Evolutionary conservation across 2,113 vertebrate species (phyloP).

Genomic region (Coreoperca whiteheadi): DNA sequence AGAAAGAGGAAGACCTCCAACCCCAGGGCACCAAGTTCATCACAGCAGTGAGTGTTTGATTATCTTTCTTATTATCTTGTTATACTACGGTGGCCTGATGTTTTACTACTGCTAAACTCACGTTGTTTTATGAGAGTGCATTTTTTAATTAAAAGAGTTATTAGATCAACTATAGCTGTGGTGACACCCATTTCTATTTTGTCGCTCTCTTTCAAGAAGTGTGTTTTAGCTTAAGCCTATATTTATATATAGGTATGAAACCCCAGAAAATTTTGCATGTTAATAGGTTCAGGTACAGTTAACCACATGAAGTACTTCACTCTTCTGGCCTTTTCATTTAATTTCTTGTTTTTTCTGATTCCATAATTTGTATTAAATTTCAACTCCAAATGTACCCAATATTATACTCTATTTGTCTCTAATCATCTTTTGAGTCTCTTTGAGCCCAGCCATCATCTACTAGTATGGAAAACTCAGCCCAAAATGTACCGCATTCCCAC

Average conservation of each 20-base stretch:
- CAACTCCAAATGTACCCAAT: too few species aligned
- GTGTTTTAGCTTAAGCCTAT: not conserved
- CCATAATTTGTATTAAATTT: not conserved
- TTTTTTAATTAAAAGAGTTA: not conserved
- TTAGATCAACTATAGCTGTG: not conserved
- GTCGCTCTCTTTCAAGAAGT: not conserved
- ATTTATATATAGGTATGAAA: not conserved
- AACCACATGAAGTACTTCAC: not conserved
- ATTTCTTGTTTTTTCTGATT: not conserved
- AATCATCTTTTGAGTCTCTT: not conserved
- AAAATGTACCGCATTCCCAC: not conserved
- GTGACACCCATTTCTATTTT: not conserved
- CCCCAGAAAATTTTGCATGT: not conserved
- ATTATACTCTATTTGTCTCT: not conserved
- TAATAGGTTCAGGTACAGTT: not conserved
- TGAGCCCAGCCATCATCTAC: not conserved
- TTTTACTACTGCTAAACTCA: not conserved
- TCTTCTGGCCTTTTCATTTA: not conserved
- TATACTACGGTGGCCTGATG: not conserved
- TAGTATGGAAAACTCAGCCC: not conserved
- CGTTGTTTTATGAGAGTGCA: not conserved
- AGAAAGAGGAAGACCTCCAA: constrained; percentile 77
- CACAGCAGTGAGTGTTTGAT: constrained; percentile 81
- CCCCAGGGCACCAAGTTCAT: constrained; percentile 77
- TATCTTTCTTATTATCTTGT: not conserved